Evolutionary conservation across 2,797 vertebrate genomes (phyloP).

Genomic region (Naso thynnoides): DNA sequence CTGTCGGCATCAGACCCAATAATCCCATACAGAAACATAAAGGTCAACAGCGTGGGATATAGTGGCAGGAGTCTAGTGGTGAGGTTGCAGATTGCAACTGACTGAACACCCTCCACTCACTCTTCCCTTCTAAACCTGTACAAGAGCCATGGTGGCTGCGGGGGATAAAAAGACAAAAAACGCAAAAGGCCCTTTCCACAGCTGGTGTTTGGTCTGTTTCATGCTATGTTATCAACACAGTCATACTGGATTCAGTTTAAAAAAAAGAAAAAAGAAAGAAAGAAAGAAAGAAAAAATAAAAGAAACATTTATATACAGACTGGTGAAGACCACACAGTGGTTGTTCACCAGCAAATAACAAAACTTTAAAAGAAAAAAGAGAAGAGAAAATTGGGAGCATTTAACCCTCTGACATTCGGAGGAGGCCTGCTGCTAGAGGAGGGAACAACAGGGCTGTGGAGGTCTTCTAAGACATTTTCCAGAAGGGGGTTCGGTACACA

Average conservation of each 20-base stretch:
- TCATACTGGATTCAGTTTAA: background rate
- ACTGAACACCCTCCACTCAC: no score
- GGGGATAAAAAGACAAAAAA: no score
- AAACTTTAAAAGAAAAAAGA: slow-evolving; percentile 11
- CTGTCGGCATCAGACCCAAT: no score
- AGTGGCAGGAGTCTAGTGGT: no score
- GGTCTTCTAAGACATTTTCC: slow-evolving; percentile 12
- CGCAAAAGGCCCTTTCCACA: no score
- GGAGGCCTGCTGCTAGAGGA: slow-evolving; percentile 12
- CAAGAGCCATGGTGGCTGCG: no score
- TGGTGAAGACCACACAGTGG: background rate
- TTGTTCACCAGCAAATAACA: background rate
- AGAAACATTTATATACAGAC: background rate
- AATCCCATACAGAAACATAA: no score
- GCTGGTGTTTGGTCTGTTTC: no score
- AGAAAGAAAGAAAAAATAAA: background rate
- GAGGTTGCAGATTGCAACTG: no score
- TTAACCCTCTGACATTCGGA: slow-evolving; percentile 12
- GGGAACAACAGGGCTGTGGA: background rate
- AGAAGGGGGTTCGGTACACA: slow-evolving; percentile 31
- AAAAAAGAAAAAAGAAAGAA: background rate
- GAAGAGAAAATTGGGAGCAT: slow-evolving; percentile 17
- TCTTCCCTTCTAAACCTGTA: no score
- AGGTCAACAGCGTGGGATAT: no score
- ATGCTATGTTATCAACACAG: no score